Evolutionary conservation across 1,140 invertebrate species (phyloP), one percentile per base, ranked within the genome.

Genomic region (Lysiphlebus fabarum): DNA sequence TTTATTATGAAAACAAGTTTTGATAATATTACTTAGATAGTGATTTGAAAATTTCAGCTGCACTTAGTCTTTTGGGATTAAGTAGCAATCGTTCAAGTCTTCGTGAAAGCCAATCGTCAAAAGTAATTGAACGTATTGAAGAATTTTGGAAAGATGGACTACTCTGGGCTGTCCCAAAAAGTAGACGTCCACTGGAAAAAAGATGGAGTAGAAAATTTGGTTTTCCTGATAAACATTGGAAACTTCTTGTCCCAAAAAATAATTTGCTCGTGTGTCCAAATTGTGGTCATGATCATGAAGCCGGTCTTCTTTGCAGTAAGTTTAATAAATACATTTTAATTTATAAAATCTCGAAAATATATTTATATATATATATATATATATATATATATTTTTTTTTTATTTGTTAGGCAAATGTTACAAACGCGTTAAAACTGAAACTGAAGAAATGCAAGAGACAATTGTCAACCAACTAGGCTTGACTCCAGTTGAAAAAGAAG

Each of bases 221-320:
- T 7, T 65, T 67, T 48, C 82, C 83, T 4, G 74, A 87, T 43
- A 87, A 84, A 73, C 64, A 81, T 12, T 85, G 83, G 82, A 91
- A 91, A 79, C 82, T 85, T 10, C 65, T 88, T 12, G 75, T 82
- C 34, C 86, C 87, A 4, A 91, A 89, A 75, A 89, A 79, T 7
- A 87, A 91, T 75, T 76, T 96, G 44, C 75, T 87, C 61, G 82
- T 83, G 0, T 96, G 93, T 69, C 73, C 84, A 55, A 82, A 83
- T 48, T 96, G 93, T 81, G 93, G 93, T 17, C 85, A 93, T 75
- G 80, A 88, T 78, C 84, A 95, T 74, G 87, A 93, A 79, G 76
- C 82, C 48, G 83, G 86, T 34, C 78, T 83, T 50, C 76, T 96
- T 36, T 96, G 94, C 77, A 84, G 92, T 92, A 85, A 84, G 81